Conservation (phyloP, 2,888 invertebrate genomes). For the Plebejus anna region DNA sequence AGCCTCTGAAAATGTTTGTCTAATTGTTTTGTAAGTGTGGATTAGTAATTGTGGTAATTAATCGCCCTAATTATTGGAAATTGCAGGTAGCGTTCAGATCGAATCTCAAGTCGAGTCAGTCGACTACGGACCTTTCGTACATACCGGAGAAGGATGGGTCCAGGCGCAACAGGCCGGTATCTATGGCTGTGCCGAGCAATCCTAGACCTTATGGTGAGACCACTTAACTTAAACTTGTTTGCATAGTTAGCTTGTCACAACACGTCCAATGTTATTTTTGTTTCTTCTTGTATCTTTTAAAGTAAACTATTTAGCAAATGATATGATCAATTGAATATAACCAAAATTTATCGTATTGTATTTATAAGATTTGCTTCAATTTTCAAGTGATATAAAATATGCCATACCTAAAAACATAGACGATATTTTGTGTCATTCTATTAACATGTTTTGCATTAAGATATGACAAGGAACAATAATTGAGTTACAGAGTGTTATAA, state of each 20-base stretch:
- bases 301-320: background rate
- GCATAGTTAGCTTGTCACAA: constrained; percentile 22
- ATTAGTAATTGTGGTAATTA: background rate
- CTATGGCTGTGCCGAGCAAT: constrained; percentile 67
- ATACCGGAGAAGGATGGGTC: constrained; percentile 76
- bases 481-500: constrained; percentile 13
- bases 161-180: constrained; percentile 62
- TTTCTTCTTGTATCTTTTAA: constrained; percentile 11
- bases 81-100: constrained; percentile 79
- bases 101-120: constrained; percentile 90
- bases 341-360: background rate
- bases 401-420: background rate
- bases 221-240: constrained; percentile 24
- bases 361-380: background rate
- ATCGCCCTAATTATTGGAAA: constrained; percentile 1
- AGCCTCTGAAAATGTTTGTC: too few relatives aligned
- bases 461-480: constrained; percentile 24
- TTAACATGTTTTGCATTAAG: background rate
- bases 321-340: background rate
- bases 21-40: too few relatives aligned
- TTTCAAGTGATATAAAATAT: background rate
- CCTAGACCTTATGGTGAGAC: constrained; percentile 60
- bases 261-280: constrained; percentile 21
- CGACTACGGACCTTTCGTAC: constrained; percentile 91
- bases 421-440: background rate